Base-by-base conservation (phyloP, 1,140 invertebrate species). In the Euwallacea similis region DNA sequence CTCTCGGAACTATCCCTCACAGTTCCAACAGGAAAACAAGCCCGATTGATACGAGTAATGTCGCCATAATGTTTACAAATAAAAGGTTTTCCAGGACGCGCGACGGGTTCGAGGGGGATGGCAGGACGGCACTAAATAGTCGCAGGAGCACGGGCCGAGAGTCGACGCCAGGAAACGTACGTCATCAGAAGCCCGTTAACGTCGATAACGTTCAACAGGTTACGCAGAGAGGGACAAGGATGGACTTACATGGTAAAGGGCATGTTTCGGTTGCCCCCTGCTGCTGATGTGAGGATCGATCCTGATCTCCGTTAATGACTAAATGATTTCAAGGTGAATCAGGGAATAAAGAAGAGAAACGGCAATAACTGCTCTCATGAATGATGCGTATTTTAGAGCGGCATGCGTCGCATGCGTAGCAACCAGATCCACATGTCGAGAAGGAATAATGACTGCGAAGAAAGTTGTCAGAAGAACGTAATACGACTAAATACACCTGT, bases 191-290 rank as follows among this genome's bases (percentile, higher is more conserved):
- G 42, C 53, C 55, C 54, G 16, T n/a, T 41, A 59, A 67, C 65
- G 15, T 68, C 66, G 58, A 68, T 68, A 68, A 53, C 44, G 66
- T 68, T 68, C 66, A 68, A 68, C 66, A 68, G 66, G 66, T 68
- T 58, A 62, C 42, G 63, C 42, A 62, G 60, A 9, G 41, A 33
- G 21, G 21, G 21, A 33, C n/a, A 11, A 15, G 13, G 46, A 13
- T 7, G 43, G 60, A 15, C 13, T 11, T 41, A 59, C 41, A 10
- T 11, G 46, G 54, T 56, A 56, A n/a, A 56, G 54, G 16, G 16
- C 11, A 56, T 8, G 16, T 9, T 11, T 13, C 9, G 46, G 13
- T 50, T 50, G 46, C 9, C 46, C 3, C 16, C 8, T 11, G 54
- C 15, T 56, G n/a, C 16, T 21, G 8, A 13, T 56, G 54, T 15